Evolutionary conservation across 2,113 vertebrate genomes (phyloP).

Genomic region (Columba livia): DNA sequence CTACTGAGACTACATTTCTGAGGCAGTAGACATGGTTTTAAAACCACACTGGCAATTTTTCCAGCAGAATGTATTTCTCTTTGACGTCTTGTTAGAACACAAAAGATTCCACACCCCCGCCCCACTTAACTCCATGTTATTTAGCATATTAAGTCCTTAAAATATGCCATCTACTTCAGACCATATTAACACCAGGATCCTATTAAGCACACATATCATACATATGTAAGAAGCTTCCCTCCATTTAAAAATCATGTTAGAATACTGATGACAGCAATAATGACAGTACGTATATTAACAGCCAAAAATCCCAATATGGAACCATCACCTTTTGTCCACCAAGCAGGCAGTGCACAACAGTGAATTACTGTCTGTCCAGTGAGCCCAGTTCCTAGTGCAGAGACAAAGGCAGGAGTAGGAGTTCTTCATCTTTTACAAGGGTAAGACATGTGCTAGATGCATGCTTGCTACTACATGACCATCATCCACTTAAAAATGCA

Average conservation of each 20-base stretch:
- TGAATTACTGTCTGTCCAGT: not conserved
- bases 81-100: accelerated
- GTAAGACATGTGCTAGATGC: not conserved
- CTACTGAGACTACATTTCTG: not conserved
- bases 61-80: not conserved
- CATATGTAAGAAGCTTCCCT: not conserved
- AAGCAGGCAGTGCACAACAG: not conserved
- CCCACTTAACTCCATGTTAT: not conserved
- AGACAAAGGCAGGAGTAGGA: not conserved
- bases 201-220: not conserved
- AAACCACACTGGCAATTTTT: not conserved
- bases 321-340: accelerated
- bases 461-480: not conserved
- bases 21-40: not conserved
- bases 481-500: not conserved
- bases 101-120: no score
- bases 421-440: not conserved
- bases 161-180: not conserved
- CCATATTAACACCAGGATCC: not conserved
- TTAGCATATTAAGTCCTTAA: not conserved
- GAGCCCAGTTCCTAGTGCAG: not conserved
- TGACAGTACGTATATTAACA: not conserved
- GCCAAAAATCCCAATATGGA: not conserved
- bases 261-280: not conserved
- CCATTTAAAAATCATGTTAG: not conserved